Base-by-base conservation (phyloP, 1,140 invertebrate genomes). In the Papilio xuthus region DNA sequence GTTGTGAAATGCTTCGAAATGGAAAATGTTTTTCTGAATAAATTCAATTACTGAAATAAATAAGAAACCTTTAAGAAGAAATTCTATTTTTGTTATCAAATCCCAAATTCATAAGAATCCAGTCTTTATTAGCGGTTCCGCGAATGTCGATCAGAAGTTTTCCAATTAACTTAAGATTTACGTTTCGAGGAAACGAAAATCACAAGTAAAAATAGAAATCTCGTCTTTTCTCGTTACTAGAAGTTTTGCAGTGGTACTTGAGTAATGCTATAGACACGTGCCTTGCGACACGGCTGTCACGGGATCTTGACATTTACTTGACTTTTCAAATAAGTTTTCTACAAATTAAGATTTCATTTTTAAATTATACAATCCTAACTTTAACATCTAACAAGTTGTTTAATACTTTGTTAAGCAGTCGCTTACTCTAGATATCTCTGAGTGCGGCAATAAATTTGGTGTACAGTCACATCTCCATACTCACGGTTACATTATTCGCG, bases 201-300 rank as follows among this genome's bases (percentile, higher is more conserved):
- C n/a, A 28, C 13, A 26, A 12, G 6, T 63, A 67, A 28, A 60
- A 67, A 67, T 67, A 67, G 26, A 67, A 13, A 20, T 9, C 50
- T 53, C 50, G n/a, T n/a, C 42, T 44, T 9, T 67, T 67, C 60
- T 18, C 60, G 60, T 67, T 13, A 47, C 15, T 50, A 71, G 32
- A 71, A 44, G 20, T 47, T 73, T 73, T 44, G 4, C 71, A 73
- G 71, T 44, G 71, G 23, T 73, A 20, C 42, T 73, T 73, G 20
- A 73, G 23, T 26, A 44, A 26, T 13, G 69, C 10, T 71, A 71
- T 72, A 72, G 42, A 73, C 71, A 50, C 71, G 71, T 73, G 20
- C 26, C 71, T 73, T 28, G 71, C 10, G 20, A 42, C 71, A 23
- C 42, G 15, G 23, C 44, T 23, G 42, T 23, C 37, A 44, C 7